A percentile compares a stretch with the other conserved stretches of the same genome.
These are phyloP conservation scores for Drosophila tani DNA, from an alignment of 1,140 invertebrate species.

Conservation along the genomic window DNA sequence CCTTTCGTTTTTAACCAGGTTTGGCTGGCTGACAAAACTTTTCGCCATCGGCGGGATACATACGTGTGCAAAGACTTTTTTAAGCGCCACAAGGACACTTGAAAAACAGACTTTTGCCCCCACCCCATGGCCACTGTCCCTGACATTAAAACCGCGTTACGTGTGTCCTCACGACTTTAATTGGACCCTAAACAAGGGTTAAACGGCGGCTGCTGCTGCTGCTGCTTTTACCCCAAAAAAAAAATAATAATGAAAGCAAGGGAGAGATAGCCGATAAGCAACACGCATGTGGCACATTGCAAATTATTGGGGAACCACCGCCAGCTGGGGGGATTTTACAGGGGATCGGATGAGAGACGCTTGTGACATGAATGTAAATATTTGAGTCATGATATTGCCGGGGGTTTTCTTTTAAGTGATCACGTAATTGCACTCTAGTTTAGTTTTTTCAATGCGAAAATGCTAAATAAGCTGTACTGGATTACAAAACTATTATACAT, in stretches of 20 bases:
- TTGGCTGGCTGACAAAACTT: constrained; percentile 70
- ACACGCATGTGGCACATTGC: constrained; percentile 51
- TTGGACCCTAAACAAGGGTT: constrained; percentile 61
- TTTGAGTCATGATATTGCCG: neutral
- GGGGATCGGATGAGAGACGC: neutral
- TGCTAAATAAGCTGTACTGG: neutral
- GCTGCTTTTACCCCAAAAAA: constrained; percentile 8
- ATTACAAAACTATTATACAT: too few relatives aligned
- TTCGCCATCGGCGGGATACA: constrained; percentile 58
- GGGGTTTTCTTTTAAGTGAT: constrained; percentile 11
- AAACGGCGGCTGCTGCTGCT: constrained; percentile 11
- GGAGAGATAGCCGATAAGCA: constrained; percentile 59
- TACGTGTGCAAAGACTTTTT: constrained; percentile 71
- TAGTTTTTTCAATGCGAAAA: neutral
- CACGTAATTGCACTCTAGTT: neutral
- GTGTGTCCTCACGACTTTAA: constrained; percentile 71
- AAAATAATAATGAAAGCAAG: constrained; percentile 21
- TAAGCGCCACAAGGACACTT: constrained; percentile 75
- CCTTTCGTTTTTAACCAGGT: constrained; percentile 58
- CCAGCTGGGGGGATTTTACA: neutral
- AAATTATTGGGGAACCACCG: constrained; percentile 19
- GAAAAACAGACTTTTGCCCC: constrained; percentile 16
- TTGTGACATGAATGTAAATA: constrained; percentile 8
- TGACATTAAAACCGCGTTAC: constrained; percentile 57
- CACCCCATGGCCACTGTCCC: constrained; percentile 6